Evolutionary conservation across 2,888 invertebrate genomes (phyloP).

Genomic region (Orchesellides sinensis): DNA sequence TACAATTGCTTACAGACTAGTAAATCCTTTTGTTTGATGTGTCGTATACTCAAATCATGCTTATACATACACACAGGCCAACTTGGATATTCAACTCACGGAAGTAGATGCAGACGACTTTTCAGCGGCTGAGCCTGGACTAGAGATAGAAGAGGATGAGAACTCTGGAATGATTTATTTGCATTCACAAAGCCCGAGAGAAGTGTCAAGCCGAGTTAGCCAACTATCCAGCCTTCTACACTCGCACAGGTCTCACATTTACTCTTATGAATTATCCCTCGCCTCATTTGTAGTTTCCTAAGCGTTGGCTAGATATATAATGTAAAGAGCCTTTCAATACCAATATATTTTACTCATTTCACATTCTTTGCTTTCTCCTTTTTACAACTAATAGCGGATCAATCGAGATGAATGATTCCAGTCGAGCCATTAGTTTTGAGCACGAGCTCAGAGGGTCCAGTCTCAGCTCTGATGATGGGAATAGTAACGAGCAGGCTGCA

Average conservation of each 20-base stretch:
- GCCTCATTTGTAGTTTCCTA: too few relatives aligned
- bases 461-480: conserved; percentile 82
- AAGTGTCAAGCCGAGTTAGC: conserved; percentile 80
- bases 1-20: too few relatives aligned
- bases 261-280: not conserved
- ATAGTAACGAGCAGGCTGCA: conserved; percentile 77
- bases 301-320: too few relatives aligned
- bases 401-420: conserved; percentile 83
- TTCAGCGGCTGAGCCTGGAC: conserved; percentile 56
- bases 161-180: conserved; percentile 72
- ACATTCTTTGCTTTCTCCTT: conserved; percentile 27
- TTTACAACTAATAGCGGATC: conserved; percentile 80
- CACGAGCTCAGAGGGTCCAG: conserved; percentile 82
- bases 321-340: too few relatives aligned
- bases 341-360: not conserved
- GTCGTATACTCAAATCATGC: not conserved
- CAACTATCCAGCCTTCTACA: conserved; percentile 85
- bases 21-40: not conserved
- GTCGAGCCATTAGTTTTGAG: conserved; percentile 81
- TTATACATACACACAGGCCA: conserved; percentile 51
- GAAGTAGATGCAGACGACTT: conserved; percentile 65
- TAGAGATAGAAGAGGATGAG: conserved; percentile 69
- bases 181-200: conserved; percentile 77
- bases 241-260: conserved; percentile 81
- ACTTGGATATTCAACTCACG: conserved; percentile 67